These are phyloP conservation scores for Desmophyllum pertusum DNA, from an alignment of 92 coral and sea anemone genomes.

Conservation along the genomic window DNA sequence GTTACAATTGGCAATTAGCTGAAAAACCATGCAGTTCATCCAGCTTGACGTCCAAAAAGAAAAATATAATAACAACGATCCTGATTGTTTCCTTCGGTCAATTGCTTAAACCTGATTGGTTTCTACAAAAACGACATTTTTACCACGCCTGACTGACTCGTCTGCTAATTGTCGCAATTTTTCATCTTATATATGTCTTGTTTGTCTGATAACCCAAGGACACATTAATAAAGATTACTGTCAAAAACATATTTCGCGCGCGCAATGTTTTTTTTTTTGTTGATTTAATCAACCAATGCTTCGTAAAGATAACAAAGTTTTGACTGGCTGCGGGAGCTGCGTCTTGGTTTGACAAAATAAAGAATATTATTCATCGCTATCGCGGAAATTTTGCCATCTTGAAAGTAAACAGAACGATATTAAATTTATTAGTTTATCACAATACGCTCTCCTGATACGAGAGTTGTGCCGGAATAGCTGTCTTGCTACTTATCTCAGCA, in stretches of 20 bases:
- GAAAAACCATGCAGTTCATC: background rate
- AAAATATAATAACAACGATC: background rate
- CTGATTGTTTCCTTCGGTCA: background rate
- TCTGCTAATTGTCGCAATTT: background rate
- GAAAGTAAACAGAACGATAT: slow-evolving; percentile 9
- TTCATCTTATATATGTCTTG: background rate
- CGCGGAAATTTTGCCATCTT: slow-evolving; percentile 6
- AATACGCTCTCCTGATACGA: slow-evolving; percentile 6
- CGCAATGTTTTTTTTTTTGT: background rate
- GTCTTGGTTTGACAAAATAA: background rate
- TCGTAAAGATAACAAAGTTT: background rate
- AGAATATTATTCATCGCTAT: background rate
- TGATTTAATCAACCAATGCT: background rate
- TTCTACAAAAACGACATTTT: background rate
- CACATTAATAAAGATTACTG: slow-evolving; percentile 6
- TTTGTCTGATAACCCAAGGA: background rate
- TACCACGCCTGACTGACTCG: background rate
- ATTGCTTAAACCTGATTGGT: background rate
- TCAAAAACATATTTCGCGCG: background rate
- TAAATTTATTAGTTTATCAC: slow-evolving; percentile 7
- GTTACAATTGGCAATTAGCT: slow-evolving; percentile 17
- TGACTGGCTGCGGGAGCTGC: background rate
- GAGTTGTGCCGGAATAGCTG: background rate
- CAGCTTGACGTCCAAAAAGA: background rate
- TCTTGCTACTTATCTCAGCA: background rate